Base-by-base conservation (phyloP, 2,113 vertebrate genomes). In the Dipodomys ordii region DNA sequence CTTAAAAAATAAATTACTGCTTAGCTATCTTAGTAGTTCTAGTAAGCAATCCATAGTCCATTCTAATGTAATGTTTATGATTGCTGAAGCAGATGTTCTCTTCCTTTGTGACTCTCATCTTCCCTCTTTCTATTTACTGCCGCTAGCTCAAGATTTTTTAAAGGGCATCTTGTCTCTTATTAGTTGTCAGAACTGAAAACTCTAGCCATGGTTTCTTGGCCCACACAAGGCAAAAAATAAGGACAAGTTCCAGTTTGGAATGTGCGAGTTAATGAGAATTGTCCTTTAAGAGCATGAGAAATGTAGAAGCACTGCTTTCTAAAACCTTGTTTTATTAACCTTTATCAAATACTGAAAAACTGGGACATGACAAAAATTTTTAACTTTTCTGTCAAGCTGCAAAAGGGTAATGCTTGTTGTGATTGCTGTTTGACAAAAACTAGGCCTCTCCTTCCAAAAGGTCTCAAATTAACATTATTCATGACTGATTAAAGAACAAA, bases 281-380 rank as follows among this genome's bases (percentile, higher is more conserved):
- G 15, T 94, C 78, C 73, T 95, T 97, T 95, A 94, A 74, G 57
- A 93, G 64, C 76, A 91, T 80, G 91, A 96, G 96, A 97, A 93
- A 87, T 93, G 78, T 84, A 96, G 86, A 96, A 97, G 95, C 8
- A 11, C 5, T 94, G 81, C 77, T 94, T 97, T 97, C 90, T 95
- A 97, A 97, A 91, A 68, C 25, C 88, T 92, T 78, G 15, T 97
- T 98, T 98, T 97, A 97, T 97, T 98, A 98, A 98, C 96, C 97
- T 98, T 98, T 98, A 96, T 97, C 97, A 97, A 87, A 49, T 92
- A 87, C 94, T 49, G 73, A 64, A 79, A 97, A 97, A 96, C 72
- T 94, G 90, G 95, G 28, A 65, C 69, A 93, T 78, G 93, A 98
- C 96, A 90, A 95, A 94, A 96, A 97, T 98, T 97, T 83, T 97